Conservation (phyloP, 2,113 vertebrate genomes). For the Melospiza melodia region DNA sequence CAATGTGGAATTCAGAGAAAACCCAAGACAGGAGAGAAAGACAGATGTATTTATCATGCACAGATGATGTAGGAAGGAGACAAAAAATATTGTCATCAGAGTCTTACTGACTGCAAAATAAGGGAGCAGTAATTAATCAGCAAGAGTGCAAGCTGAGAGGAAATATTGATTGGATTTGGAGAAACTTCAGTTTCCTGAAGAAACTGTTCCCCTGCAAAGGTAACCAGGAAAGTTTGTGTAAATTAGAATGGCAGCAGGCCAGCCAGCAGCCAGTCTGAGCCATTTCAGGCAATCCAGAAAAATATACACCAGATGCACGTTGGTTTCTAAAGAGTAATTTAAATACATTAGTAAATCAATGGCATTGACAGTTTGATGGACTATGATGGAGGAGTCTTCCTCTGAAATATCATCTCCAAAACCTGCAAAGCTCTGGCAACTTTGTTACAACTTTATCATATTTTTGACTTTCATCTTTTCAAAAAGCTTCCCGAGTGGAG, state of each 20-base stretch:
- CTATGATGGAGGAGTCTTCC: constrained; percentile 23
- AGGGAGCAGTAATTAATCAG: constrained; percentile 60
- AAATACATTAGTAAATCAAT: constrained; percentile 53
- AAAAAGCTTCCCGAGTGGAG: background rate
- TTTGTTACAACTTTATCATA: constrained; percentile 4
- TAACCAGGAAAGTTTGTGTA: constrained; percentile 52
- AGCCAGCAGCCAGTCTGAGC: constrained; percentile 47
- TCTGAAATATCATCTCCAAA: constrained; percentile 30
- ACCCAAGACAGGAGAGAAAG: background rate
- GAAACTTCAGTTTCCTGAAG: constrained; percentile 44
- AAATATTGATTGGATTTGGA: constrained; percentile 61
- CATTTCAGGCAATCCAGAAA: constrained; percentile 20
- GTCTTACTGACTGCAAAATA: constrained; percentile 48
- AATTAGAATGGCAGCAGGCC: constrained; percentile 61
- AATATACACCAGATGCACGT: constrained; percentile 38
- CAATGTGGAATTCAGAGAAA: background rate
- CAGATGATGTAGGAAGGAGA: constrained; percentile 54
- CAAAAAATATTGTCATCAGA: constrained; percentile 52
- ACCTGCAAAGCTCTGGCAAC: constrained; percentile 2
- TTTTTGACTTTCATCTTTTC: background rate
- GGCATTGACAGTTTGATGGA: constrained; percentile 50
- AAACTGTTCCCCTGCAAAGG: constrained; percentile 62
- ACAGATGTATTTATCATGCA: constrained; percentile 67
- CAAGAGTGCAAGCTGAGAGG: constrained; percentile 35
- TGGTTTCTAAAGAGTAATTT: constrained; percentile 24